Conservation (phyloP, 2,797 vertebrate genomes). For the Lophius americanus region DNA sequence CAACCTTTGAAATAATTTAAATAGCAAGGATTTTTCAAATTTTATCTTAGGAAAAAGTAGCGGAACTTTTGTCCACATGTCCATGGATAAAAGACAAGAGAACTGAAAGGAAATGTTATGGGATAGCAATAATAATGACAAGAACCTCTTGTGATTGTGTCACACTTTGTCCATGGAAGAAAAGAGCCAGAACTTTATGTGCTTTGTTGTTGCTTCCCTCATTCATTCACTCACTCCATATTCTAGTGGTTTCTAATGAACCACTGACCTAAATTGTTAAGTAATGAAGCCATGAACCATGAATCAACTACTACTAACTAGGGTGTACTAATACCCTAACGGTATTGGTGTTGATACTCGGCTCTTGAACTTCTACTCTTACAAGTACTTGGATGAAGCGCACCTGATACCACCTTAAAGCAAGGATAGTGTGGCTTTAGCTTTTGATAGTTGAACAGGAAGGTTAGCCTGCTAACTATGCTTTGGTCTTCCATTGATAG, state of each 20-base stretch:
- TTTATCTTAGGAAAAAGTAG: neutral
- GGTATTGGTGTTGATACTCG: no score
- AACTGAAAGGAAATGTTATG: conserved; percentile 23
- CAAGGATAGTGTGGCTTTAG: no score
- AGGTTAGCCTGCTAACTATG: no score
- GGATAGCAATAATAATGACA: conserved; percentile 51
- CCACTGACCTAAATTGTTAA: conserved; percentile 39
- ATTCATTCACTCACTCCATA: neutral
- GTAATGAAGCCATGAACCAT: conserved; percentile 29
- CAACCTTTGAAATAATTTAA: neutral
- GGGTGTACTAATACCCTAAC: no score
- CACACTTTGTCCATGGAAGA: conserved; percentile 54
- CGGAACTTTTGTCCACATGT: neutral
- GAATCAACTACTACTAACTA: no score
- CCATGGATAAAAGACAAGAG: neutral
- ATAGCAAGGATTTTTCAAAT: neutral
- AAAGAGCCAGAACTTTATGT: conserved; percentile 43
- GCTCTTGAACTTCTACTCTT: no score
- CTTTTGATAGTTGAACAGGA: no score
- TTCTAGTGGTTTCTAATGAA: conserved; percentile 44
- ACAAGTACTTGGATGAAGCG: no score
- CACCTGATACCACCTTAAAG: no score
- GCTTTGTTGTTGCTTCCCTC: conserved; percentile 43
- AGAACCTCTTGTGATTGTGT: conserved; percentile 23
- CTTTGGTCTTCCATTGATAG: no score